Evolutionary conservation across 2,113 vertebrate species (phyloP).

Genomic region (Cyphomyrus discorhynchus): DNA sequence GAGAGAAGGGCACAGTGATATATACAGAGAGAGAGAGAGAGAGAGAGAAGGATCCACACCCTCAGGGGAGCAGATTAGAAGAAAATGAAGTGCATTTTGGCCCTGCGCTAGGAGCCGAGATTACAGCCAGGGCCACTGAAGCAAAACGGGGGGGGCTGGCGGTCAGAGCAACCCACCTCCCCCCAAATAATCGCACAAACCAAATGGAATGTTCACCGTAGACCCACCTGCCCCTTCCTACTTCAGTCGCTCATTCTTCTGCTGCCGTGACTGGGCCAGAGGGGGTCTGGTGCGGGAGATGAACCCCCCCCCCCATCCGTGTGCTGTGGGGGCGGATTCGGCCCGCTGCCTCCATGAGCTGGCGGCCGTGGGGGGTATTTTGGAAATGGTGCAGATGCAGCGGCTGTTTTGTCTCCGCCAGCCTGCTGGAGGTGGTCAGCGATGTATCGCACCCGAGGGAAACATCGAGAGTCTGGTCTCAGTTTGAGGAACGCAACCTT

Average conservation of each 20-base stretch:
- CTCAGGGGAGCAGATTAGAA: not conserved
- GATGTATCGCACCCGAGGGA: not conserved
- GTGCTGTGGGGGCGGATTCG: not conserved
- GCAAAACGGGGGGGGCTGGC: not conserved
- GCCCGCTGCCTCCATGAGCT: not conserved
- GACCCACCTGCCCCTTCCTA: not conserved
- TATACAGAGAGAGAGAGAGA: not conserved
- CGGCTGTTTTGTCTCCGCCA: not conserved
- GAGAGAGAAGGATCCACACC: not conserved
- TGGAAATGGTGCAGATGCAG: not conserved
- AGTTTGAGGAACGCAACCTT: not conserved
- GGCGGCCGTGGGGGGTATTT: not conserved
- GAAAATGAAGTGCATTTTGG: slow-evolving; percentile 1
- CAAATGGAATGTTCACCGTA: not conserved
- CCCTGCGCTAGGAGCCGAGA: not conserved
- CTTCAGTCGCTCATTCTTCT: not conserved
- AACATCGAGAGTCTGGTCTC: not conserved
- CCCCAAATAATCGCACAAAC: not conserved
- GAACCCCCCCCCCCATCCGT: not conserved
- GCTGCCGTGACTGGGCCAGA: not conserved
- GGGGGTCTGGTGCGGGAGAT: not conserved
- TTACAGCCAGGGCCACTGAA: not conserved
- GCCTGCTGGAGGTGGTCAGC: not conserved
- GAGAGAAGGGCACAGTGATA: not conserved
- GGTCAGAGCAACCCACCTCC: not conserved